Base-by-base conservation (phyloP, 2,797 vertebrate genomes). In the Chiloscyllium punctatum region DNA sequence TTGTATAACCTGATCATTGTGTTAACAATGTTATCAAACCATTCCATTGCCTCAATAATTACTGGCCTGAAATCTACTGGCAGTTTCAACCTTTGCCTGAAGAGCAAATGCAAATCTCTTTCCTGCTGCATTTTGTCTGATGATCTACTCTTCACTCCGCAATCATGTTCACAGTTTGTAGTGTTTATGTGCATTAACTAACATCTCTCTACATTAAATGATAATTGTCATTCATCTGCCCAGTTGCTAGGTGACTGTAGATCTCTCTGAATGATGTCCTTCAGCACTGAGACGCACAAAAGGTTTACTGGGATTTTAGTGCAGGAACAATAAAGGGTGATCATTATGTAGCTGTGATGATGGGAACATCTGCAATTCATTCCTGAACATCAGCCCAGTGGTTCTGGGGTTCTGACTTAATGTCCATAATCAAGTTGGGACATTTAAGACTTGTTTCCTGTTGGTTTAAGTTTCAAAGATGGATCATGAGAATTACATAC, bases 181-280 rank as follows among this genome's bases (percentile, higher is more conserved):
- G 37, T 25, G 51, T 30, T 90, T 90, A 57, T 53, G 15, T 11
- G 51, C 86, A 62, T 90, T 62, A 62, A 62, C 87, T 90, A 33
- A 62, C 53, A 62, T 62, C 57, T 33, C 51, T 57, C 51, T 57
- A 62, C 87, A 33, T 62, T 57, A 62, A 90, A 57, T 90, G 87
- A 18, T 90, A 90, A 90, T 90, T 90, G 87, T 33, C 87, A 90
- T 90, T 90, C 87, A 62, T 62, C 87, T 30, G 87, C 87, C 87
- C 87, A 90, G 87, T 90, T 90, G 87, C 87, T 90, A 90, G 87
- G 87, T 33, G 87, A 90, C 87, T 57, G 53, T 23, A 30, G 37
- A 27, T 30, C 87, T 27, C 53, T 62, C 9, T 15, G 30, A 62
- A 62, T 18, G 53, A 62, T 90, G 53, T 33, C 87, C 87, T 62